Evolutionary conservation across 2,113 vertebrate genomes (phyloP).

Genomic region (Python bivittatus): DNA sequence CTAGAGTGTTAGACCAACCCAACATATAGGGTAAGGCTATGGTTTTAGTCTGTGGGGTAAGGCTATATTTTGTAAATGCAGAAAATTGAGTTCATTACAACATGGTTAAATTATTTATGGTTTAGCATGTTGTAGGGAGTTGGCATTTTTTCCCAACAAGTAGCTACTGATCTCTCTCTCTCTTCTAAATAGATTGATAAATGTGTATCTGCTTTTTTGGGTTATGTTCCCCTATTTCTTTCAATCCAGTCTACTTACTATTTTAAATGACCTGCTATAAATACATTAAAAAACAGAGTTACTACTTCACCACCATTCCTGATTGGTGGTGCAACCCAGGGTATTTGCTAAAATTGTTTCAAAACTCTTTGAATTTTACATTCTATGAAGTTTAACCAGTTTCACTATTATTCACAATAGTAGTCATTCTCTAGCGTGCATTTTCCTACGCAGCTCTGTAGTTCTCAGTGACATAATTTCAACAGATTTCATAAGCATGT

Average conservation of each 20-base stretch:
- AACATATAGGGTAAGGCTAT: no score
- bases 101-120: not conserved
- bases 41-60: no score
- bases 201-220: not conserved
- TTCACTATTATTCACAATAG: not conserved
- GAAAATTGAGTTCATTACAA: not conserved
- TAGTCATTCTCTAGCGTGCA: not conserved
- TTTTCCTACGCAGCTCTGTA: not conserved
- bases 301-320: not conserved
- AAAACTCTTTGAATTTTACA: not conserved
- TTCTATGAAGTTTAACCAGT: not conserved
- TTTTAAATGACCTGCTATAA: not conserved
- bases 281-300: not conserved
- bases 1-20: not conserved
- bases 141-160: not conserved
- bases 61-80: not conserved
- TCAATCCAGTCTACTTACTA: not conserved
- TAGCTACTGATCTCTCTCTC: not conserved
- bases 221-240: not conserved
- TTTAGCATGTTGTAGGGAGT: not conserved
- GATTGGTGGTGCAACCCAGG: not conserved
- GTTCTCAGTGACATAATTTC: not conserved
- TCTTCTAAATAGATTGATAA: not conserved
- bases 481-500: not conserved
- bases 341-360: not conserved